Evolutionary conservation across 2,888 invertebrate species (phyloP), one percentile per base, ranked within the genome.

Genomic region (Diogma glabrata): DNA sequence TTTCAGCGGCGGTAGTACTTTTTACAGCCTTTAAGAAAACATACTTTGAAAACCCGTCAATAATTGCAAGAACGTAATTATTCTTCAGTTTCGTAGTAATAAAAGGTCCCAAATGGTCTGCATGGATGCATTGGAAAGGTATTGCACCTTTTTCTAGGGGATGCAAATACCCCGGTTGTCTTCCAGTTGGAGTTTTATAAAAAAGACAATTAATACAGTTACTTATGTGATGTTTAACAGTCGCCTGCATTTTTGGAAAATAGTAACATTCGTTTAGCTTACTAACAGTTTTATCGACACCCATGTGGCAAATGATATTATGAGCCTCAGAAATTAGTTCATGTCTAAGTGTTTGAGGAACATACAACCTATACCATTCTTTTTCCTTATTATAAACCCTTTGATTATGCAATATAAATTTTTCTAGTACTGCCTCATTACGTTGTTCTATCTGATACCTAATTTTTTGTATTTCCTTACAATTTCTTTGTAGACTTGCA

Each of bases 251-350:
- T 38, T 5, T 38, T 16, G 38, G 38, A 38, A 38, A 38, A 38
- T 38, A 38, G 14, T 38, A 4, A 8, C 3, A n/a, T 38, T 38
- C 38, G 17, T 38, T 38, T 38, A 38, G 19, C 16, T 7, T 16
- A 17, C 8, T 17, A 16, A 38, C 16, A 17, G 38, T 38, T 38
- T 38, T 38, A 9, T 38, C 38, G 17, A 38, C 38, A n/a, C n/a
- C n/a, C n/a, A n/a, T n/a, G n/a, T n/a, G n/a, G n/a, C n/a, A 38
- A 38, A 38, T 38, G 17, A 38, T 4, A 38, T n/a, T 38, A 38
- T 38, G 16, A 14, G 17, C 38, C 12, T 33, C n/a, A 17, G n/a
- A n/a, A n/a, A n/a, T n/a, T n/a, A n/a, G n/a, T n/a, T n/a, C n/a
- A n/a, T n/a, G n/a, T n/a, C n/a, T n/a, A n/a, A n/a, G n/a, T n/a